Conservation (phyloP, 2,113 vertebrate genomes). For the Willisornis vidua region DNA sequence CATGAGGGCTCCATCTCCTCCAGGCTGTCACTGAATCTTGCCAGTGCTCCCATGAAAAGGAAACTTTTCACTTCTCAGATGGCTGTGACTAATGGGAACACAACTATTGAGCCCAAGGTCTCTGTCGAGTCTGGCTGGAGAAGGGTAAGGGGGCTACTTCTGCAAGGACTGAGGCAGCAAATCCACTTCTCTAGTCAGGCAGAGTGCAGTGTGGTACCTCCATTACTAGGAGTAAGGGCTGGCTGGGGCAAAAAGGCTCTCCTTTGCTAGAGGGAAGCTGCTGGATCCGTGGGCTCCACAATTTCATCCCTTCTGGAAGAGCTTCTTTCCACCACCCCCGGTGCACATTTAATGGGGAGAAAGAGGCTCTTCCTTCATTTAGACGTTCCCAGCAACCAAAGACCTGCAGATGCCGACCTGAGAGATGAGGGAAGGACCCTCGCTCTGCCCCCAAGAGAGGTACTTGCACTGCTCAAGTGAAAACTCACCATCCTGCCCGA, state of each 20-base stretch:
- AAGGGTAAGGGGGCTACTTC: not conserved
- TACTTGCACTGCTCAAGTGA: not conserved
- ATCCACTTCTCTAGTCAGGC: fast-evolving
- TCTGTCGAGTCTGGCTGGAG: not conserved
- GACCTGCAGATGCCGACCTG: not conserved
- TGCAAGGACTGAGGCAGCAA: not conserved
- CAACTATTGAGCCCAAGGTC: not conserved
- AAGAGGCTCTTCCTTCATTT: not conserved
- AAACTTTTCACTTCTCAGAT: not conserved
- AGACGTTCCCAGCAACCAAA: not conserved
- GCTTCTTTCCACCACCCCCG: not conserved
- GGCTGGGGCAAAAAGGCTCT: not conserved
- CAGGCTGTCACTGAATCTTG: not conserved
- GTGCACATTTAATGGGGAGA: not conserved
- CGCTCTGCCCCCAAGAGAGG: not conserved
- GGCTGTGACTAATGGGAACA: not conserved
- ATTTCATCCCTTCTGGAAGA: not conserved
- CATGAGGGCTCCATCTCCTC: not conserved
- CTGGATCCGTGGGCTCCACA: not conserved
- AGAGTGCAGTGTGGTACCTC: not conserved
- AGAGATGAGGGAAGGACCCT: not conserved
- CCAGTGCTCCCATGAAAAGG: not conserved
- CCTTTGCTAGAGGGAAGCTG: not conserved
- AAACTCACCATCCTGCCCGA: not conserved
- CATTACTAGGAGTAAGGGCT: not conserved